Percentiles rank a stretch among this genome's conserved stretches.
phyloP scores from a whole-genome alignment of 2,888 invertebrate genomes.

The Chaetogeoica ovagalla region DNA sequence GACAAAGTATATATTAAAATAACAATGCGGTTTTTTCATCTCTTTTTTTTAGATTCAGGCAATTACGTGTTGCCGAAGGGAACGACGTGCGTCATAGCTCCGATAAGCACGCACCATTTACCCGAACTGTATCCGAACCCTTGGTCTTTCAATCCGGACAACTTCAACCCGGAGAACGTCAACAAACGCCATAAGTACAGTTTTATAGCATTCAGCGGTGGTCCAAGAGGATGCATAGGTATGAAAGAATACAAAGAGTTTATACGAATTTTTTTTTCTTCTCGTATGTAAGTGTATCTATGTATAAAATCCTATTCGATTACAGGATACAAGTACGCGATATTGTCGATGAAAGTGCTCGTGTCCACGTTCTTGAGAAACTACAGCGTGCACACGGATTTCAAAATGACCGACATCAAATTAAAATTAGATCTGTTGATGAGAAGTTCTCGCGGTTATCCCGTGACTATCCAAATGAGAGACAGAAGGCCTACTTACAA shows the following conservation, averaged over 20 bases:
- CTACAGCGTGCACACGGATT: constrained; percentile 54
- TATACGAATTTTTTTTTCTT: background rate
- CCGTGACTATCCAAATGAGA: constrained; percentile 53
- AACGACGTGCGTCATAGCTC: constrained; percentile 54
- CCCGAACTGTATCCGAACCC: constrained; percentile 54
- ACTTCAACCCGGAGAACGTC: constrained; percentile 54
- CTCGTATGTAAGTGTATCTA: no score
- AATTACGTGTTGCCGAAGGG: constrained; percentile 54
- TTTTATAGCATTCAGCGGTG: constrained; percentile 56
- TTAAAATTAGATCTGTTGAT: constrained; percentile 55
- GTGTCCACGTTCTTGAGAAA: constrained; percentile 55
- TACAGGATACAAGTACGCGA: constrained; percentile 56
- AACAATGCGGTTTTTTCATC: no score
- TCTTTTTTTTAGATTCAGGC: constrained; percentile 30
- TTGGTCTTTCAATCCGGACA: constrained; percentile 55
- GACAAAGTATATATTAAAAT: background rate
- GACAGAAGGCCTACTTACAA: constrained; percentile 42
- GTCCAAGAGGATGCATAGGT: constrained; percentile 56
- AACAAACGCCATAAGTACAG: constrained; percentile 55
- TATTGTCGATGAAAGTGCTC: constrained; percentile 56
- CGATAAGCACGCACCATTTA: constrained; percentile 54
- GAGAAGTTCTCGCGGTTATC: constrained; percentile 55
- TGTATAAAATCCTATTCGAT: background rate
- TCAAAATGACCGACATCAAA: constrained; percentile 55
- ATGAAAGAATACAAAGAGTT: background rate